Base-by-base conservation (phyloP, 2,113 vertebrate genomes). In the Balaeniceps rex region DNA sequence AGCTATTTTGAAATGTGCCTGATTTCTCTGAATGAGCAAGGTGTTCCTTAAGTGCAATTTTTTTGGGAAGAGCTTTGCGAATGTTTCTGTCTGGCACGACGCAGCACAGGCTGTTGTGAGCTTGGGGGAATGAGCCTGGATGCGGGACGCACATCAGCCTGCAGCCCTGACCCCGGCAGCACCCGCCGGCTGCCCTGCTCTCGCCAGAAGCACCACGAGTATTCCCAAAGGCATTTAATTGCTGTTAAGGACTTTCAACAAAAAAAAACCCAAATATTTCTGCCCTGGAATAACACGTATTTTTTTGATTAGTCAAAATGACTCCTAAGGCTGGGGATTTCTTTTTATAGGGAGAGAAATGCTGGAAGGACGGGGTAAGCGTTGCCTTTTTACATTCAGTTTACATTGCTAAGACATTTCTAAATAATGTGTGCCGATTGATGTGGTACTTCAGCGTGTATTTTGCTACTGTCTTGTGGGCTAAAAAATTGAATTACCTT, bases 1-100 rank as follows among this genome's bases (percentile, higher is more conserved):
- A 12, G 87, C 94, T 65, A 58, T 90, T 95, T 92, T 74, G 94
- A 70, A 94, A 63, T 51, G 93, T 88, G 94, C 95, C 95, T 47
- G 19, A 65, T 95, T 83, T 94, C 93, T 96, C 46, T 34, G 95
- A 94, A 93, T 26, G 88, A 97, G 94, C 97, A 90, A 98, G 96
- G 95, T 95, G 96, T 91, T 97, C 96, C 84, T 70, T 16, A 22
- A 3, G 7, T 2, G 44, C 5, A 0, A 24, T 92, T 93, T 97
- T 97, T 70, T 95, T 83, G 42, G 97, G 96, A 95, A 96, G 93
- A 97, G 78, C 91, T 97, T 96, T 91, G 95, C 76, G 14, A 95
- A 86, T 5, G 75, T 78, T 79, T 63, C 97, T 31, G 92, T 71
- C 95, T 96, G 97, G 96, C 97, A 83, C 85, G 78, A 79, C 34